phyloP scores from a whole-genome alignment of 2,797 vertebrate genomes.

The Brachyrhaphis roseni region DNA sequence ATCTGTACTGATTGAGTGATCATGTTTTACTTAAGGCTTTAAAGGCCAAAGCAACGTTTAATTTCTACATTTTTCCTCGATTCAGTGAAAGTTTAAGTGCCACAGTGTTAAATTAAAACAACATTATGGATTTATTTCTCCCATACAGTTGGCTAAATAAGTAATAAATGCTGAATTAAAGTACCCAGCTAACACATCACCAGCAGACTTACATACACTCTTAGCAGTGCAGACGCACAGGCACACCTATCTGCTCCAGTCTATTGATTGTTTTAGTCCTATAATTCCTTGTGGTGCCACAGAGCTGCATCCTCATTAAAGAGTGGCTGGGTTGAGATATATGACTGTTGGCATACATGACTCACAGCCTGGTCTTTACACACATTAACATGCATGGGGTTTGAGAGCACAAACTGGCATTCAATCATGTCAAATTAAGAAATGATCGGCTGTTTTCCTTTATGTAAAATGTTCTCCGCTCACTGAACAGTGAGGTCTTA shows the following conservation, averaged over 20 bases:
- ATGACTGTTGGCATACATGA: slow-evolving; percentile 45
- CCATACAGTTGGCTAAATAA: slow-evolving; percentile 16
- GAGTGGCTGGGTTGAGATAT: slow-evolving; percentile 56
- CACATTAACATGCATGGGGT: not conserved
- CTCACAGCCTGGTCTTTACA: not conserved
- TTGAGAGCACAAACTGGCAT: slow-evolving; percentile 7
- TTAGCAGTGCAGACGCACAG: slow-evolving; percentile 3
- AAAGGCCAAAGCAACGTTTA: not conserved
- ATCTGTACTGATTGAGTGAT: not conserved
- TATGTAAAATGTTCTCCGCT: slow-evolving; percentile 10
- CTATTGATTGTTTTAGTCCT: slow-evolving; percentile 63
- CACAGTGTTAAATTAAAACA: not conserved
- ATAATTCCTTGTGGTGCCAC: slow-evolving; percentile 62
- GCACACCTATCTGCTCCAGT: slow-evolving; percentile 22
- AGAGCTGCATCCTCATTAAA: slow-evolving; percentile 61
- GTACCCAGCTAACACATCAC: slow-evolving; percentile 20
- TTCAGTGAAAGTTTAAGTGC: not conserved
- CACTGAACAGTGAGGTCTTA: slow-evolving; percentile 17
- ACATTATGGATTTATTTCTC: not conserved
- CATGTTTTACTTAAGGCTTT: not conserved
- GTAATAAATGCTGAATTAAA: slow-evolving; percentile 26
- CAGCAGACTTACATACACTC: slow-evolving; percentile 31
- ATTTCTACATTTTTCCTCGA: not conserved
- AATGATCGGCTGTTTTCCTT: slow-evolving; percentile 17
- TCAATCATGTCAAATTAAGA: slow-evolving; percentile 8